These are phyloP conservation scores for Enchytraeus crypticus DNA, from an alignment of 2,888 invertebrate species.

Conservation along the genomic window DNA sequence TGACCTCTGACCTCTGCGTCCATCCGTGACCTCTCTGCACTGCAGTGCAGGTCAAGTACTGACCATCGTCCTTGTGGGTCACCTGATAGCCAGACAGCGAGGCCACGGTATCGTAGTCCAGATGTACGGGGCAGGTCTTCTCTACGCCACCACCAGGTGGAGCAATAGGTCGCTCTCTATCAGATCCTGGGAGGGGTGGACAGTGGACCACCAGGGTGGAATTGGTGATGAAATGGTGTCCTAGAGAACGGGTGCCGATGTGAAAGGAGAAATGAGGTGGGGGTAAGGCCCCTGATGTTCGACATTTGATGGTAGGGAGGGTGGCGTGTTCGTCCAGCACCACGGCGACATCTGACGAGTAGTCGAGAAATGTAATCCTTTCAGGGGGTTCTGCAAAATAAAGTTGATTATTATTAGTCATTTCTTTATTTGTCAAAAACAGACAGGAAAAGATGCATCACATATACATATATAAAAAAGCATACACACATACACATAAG, in stretches of 20 bases:
- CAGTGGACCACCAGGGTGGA: neutral
- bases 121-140: constrained; percentile 7
- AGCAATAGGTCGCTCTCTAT: too few species aligned
- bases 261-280: neutral
- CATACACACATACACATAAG: too few species aligned
- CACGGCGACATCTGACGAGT: neutral
- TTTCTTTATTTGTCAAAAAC: too few species aligned
- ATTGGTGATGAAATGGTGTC: neutral
- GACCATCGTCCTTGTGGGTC: constrained; percentile 2
- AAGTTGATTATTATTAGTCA: neutral
- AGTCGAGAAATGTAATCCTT: neutral
- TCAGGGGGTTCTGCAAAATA: neutral
- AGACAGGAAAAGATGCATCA: too few species aligned
- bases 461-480: too few species aligned
- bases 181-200: too few species aligned
- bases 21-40: neutral
- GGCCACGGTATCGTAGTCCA: constrained; percentile 4
- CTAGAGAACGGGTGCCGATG: neutral
- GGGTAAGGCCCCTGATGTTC: neutral
- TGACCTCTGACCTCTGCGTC: too few species aligned
- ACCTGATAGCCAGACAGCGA: constrained; percentile 1
- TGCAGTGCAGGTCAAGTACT: neutral
- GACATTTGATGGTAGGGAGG: neutral
- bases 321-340: neutral
- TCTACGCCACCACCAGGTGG: too few species aligned